phyloP scores from a whole-genome alignment of 2,888 invertebrate species.

The Athalia circularis region DNA sequence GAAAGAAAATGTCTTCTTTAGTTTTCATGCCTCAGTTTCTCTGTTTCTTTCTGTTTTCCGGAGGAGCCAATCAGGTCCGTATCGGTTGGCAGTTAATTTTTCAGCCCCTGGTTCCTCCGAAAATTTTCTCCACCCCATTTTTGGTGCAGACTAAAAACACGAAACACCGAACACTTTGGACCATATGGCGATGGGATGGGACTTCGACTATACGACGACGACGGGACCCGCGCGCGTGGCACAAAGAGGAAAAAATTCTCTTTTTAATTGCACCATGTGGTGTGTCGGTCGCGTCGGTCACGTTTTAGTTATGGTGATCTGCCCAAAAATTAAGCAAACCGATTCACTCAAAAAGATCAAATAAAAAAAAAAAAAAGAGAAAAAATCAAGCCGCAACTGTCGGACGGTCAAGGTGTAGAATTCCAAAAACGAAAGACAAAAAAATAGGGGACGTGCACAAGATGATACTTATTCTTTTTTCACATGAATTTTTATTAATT shows the following conservation, averaged over 20 bases:
- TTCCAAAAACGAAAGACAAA: too few species aligned
- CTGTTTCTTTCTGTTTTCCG: conserved; percentile 1
- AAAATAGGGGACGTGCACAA: too few species aligned
- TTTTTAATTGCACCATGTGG: conserved; percentile 72
- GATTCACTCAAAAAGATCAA: conserved; percentile 48
- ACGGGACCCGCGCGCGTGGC: conserved; percentile 59
- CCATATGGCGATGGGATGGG: conserved; percentile 63
- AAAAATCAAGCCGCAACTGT: neutral
- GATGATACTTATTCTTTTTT: too few species aligned
- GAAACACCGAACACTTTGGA: conserved; percentile 42
- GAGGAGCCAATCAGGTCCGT: conserved; percentile 43
- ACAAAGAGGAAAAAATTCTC: conserved; percentile 60
- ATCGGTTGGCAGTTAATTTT: conserved; percentile 48
- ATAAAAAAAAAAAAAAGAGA: conserved; percentile 1
- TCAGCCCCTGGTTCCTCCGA: conserved; percentile 23
- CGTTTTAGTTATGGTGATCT: conserved; percentile 21
- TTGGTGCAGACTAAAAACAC: neutral
- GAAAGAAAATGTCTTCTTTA: too few species aligned
- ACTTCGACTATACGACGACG: conserved; percentile 63
- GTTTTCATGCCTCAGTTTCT: too few species aligned
- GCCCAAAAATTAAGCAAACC: conserved; percentile 65
- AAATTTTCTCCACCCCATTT: neutral
- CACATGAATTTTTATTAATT: too few species aligned
- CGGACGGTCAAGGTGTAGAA: too few species aligned
- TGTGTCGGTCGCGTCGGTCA: conserved; percentile 49